Percentiles rank a stretch among this genome's conserved stretches.
phyloP scores from a whole-genome alignment of 1,140 invertebrate genomes.

The Riptortus pedestris region DNA sequence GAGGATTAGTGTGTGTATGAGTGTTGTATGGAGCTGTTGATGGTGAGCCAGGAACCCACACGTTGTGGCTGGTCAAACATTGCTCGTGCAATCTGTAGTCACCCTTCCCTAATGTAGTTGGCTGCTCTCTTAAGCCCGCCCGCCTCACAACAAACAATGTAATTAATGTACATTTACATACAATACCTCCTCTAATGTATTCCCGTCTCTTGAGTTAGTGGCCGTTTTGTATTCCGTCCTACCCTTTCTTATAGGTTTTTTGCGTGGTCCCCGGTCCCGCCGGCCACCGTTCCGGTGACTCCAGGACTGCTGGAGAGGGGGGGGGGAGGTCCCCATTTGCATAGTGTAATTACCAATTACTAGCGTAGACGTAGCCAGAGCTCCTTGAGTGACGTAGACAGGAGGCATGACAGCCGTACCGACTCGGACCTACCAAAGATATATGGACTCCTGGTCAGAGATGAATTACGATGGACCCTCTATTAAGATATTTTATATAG shows the following conservation, averaged over 20 bases:
- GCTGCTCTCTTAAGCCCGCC: too few species aligned
- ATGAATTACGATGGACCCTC: background rate
- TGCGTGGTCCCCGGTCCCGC: background rate
- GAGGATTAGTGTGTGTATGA: too few species aligned
- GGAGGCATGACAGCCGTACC: background rate
- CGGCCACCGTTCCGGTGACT: background rate
- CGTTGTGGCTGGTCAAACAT: too few species aligned
- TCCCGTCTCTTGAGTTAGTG: conserved; percentile 17
- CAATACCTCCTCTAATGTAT: conserved; percentile 18
- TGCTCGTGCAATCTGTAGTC: too few species aligned
- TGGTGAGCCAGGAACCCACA: too few species aligned
- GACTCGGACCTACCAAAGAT: background rate
- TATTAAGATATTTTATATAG: conserved; percentile 5
- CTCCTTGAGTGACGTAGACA: background rate
- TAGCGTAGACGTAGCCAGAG: background rate
- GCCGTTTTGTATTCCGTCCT: conserved; percentile 8
- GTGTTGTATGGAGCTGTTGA: too few species aligned
- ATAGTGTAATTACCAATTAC: conserved; percentile 16
- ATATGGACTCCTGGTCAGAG: background rate
- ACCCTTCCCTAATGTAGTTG: too few species aligned
- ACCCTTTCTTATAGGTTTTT: background rate
- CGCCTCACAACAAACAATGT: conserved; percentile 14
- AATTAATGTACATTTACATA: conserved; percentile 19
- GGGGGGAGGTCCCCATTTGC: background rate
- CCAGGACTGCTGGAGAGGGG: background rate